phyloP scores from a whole-genome alignment of 92 coral and sea anemone species.

The Epizoanthus scotinus region DNA sequence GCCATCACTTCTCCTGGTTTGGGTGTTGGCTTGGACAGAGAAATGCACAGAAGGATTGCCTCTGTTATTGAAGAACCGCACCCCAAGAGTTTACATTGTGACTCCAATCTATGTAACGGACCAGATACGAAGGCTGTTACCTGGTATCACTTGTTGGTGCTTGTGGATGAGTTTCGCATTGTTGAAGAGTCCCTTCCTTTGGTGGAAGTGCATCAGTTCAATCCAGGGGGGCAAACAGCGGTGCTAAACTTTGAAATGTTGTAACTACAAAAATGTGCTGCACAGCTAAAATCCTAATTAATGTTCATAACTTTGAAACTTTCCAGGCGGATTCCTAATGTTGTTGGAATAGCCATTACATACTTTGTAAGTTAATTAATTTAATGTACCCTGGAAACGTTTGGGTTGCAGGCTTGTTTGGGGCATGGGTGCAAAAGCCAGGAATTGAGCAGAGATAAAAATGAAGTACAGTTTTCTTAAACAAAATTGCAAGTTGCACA shows the following conservation, averaged over 20 bases:
- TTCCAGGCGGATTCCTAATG: too few species aligned
- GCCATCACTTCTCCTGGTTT: conserved; percentile 30
- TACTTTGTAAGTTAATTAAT: too few species aligned
- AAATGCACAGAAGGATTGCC: background rate
- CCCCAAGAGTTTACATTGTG: background rate
- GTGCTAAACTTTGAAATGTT: conserved; percentile 27
- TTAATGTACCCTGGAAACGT: too few species aligned
- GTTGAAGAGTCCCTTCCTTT: conserved; percentile 10
- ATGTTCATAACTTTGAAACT: too few species aligned
- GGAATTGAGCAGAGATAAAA: too few species aligned
- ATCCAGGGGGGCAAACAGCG: background rate
- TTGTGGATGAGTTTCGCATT: conserved; percentile 34
- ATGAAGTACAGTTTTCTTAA: too few species aligned
- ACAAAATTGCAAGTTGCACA: too few species aligned
- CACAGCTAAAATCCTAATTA: too few species aligned
- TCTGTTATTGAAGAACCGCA: background rate
- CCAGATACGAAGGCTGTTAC: background rate
- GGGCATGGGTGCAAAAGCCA: too few species aligned
- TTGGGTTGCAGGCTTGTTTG: too few species aligned
- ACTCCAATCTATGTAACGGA: background rate
- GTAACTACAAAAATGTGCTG: background rate
- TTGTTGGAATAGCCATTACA: too few species aligned
- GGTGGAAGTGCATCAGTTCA: conserved; percentile 22
- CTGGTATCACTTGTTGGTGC: conserved; percentile 19
- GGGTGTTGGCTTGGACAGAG: conserved; percentile 4